A percentile compares a stretch with the other conserved stretches of the same genome.
These are phyloP conservation scores for Globodera rostochiensis DNA, from an alignment of 1,140 invertebrate species.

Conservation along the genomic window DNA sequence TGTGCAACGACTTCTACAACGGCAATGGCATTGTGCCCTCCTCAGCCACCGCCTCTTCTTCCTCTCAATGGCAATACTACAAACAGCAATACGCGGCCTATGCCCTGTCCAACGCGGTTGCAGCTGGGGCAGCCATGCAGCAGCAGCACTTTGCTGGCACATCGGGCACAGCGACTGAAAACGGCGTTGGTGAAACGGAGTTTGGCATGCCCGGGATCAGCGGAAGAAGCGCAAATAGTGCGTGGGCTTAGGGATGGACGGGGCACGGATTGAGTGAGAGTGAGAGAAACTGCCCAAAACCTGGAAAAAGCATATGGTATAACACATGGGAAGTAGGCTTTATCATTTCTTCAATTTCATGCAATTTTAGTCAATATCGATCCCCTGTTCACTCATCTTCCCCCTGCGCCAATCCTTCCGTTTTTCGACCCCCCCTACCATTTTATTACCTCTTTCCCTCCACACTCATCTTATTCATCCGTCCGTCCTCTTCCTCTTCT, in stretches of 20 bases:
- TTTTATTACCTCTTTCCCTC: too few relatives aligned
- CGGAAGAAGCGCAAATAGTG: neutral
- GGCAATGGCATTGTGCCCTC: neutral
- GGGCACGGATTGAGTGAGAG: neutral
- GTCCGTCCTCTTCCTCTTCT: neutral
- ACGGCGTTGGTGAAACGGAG: conserved; percentile 9
- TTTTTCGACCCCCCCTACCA: too few relatives aligned
- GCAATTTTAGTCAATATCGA: conserved; percentile 3
- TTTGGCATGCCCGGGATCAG: neutral
- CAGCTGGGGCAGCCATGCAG: conserved; percentile 25
- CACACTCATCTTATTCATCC: neutral
- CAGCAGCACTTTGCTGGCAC: neutral
- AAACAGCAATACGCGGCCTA: conserved; percentile 16
- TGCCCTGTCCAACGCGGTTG: conserved; percentile 18
- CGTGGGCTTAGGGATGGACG: neutral
- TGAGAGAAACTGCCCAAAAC: too few relatives aligned
- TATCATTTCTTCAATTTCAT: neutral
- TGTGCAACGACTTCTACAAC: conserved; percentile 1
- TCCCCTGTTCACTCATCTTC: neutral
- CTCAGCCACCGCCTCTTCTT: neutral
- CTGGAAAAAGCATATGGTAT: too few relatives aligned
- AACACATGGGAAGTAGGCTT: too few relatives aligned
- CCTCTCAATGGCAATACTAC: conserved; percentile 11
- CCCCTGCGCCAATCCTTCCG: neutral
- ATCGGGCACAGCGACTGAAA: neutral